These are phyloP conservation scores for Pelosia muscerda DNA, from an alignment of 2,888 invertebrate genomes.

Conservation along the genomic window DNA sequence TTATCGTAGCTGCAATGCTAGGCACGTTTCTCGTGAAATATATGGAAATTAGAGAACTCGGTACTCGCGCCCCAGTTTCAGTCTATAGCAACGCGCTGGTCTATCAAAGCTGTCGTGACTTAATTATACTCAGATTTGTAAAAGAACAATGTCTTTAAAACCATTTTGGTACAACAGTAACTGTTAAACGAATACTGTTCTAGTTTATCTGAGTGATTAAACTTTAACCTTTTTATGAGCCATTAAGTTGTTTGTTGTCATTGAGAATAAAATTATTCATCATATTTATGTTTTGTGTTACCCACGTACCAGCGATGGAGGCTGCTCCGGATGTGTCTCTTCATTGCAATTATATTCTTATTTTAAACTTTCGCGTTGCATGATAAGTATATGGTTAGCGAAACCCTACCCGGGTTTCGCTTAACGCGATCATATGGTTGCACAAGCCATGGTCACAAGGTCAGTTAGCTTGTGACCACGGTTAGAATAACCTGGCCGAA, in stretches of 20 bases:
- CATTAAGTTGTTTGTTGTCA: not conserved
- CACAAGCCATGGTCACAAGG: no score
- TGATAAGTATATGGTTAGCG: no score
- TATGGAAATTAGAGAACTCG: conserved; percentile 70
- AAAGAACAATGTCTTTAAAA: conserved; percentile 42
- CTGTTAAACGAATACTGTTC: conserved; percentile 20
- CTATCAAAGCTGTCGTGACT: conserved; percentile 61
- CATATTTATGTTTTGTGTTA: not conserved
- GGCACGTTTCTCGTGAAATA: conserved; percentile 61
- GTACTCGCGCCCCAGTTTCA: conserved; percentile 54
- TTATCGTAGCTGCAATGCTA: conserved; percentile 46
- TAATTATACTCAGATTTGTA: conserved; percentile 46
- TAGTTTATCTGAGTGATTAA: conserved; percentile 48
- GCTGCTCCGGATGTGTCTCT: no score
- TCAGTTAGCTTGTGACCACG: no score
- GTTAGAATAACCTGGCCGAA: no score
- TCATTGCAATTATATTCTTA: no score
- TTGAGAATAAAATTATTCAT: no score
- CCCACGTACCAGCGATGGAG: no score
- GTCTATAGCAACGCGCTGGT: conserved; percentile 68
- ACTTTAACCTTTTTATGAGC: conserved; percentile 39
- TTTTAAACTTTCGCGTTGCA: no score
- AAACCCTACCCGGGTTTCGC: no score
- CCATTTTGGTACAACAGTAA: conserved; percentile 14
- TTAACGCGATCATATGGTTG: no score